These are phyloP conservation scores for Schizotus pectinicornis DNA, from an alignment of 2,888 invertebrate genomes.

Conservation along the genomic window DNA sequence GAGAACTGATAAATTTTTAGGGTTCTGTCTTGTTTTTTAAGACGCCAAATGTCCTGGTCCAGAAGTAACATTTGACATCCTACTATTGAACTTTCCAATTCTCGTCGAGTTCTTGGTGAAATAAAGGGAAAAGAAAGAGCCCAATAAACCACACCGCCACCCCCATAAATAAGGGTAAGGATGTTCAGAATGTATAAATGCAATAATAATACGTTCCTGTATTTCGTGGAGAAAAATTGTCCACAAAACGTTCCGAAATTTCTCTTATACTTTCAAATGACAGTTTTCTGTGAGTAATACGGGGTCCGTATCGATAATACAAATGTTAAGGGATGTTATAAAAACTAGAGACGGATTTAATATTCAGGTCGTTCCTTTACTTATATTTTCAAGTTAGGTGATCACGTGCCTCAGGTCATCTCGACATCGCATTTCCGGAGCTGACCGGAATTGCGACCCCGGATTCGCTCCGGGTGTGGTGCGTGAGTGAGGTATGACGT, in stretches of 20 bases:
- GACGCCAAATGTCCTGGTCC: no score
- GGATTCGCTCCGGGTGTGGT: slow-evolving; percentile 31
- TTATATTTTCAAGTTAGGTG: slow-evolving; percentile 41
- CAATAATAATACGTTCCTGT: neutral
- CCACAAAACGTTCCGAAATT: neutral
- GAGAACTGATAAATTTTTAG: no score
- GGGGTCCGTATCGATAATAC: slow-evolving; percentile 17
- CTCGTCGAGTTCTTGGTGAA: no score
- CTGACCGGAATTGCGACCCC: slow-evolving; percentile 41
- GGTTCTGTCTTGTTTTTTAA: no score
- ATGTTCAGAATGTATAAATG: neutral
- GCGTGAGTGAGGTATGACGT: slow-evolving; percentile 35
- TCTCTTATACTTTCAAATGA: neutral
- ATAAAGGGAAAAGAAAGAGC: no score
- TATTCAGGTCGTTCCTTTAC: slow-evolving; percentile 37
- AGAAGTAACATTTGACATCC: no score
- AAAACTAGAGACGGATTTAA: slow-evolving; percentile 29
- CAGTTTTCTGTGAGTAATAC: slow-evolving; percentile 9
- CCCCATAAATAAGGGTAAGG: no score
- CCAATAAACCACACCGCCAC: no score
- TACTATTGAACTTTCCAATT: no score
- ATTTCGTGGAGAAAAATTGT: neutral
- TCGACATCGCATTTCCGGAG: slow-evolving; percentile 39
- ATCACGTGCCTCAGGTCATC: slow-evolving; percentile 41
- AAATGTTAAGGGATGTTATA: slow-evolving; percentile 22